These are phyloP conservation scores for Parelbella ahira DNA, from an alignment of 2,888 invertebrate species.

Conservation along the genomic window DNA sequence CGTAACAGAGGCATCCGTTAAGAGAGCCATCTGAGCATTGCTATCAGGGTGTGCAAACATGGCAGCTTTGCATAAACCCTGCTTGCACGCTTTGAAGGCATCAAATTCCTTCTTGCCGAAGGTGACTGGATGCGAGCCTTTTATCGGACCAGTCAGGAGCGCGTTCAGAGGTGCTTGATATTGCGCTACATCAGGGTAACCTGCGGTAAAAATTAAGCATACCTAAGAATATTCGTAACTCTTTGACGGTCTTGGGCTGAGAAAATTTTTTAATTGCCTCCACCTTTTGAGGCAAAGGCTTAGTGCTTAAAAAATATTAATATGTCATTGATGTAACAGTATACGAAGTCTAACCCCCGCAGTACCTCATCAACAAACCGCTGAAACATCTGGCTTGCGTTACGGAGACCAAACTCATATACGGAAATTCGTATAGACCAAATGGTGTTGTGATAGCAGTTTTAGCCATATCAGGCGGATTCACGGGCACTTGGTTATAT, in stretches of 20 bases:
- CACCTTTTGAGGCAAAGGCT: neutral
- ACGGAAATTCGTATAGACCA: constrained; percentile 38
- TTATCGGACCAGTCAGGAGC: constrained; percentile 18
- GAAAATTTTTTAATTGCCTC: neutral
- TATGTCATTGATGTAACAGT: neutral
- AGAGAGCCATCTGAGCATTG: constrained; percentile 34
- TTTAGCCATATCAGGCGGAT: constrained; percentile 38
- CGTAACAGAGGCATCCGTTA: constrained; percentile 43
- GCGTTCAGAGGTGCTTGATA: constrained; percentile 27
- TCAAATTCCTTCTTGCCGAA: too few species aligned
- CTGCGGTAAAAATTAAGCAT: constrained; percentile 29
- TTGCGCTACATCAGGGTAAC: constrained; percentile 27
- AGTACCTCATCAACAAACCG: neutral
- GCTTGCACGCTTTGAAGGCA: constrained; percentile 37
- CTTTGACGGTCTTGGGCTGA: constrained; percentile 16
- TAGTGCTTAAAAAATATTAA: neutral
- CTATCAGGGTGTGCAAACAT: constrained; percentile 37
- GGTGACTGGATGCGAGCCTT: constrained; percentile 36
- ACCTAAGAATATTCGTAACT: constrained; percentile 25
- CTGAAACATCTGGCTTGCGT: constrained; percentile 32
- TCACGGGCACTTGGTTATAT: constrained; percentile 46
- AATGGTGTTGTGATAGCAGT: constrained; percentile 37
- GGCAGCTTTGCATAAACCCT: constrained; percentile 35
- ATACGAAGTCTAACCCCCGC: neutral
- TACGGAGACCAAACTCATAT: constrained; percentile 46